These are phyloP conservation scores for Aethes cnicana DNA, from an alignment of 2,888 invertebrate species.

Conservation along the genomic window DNA sequence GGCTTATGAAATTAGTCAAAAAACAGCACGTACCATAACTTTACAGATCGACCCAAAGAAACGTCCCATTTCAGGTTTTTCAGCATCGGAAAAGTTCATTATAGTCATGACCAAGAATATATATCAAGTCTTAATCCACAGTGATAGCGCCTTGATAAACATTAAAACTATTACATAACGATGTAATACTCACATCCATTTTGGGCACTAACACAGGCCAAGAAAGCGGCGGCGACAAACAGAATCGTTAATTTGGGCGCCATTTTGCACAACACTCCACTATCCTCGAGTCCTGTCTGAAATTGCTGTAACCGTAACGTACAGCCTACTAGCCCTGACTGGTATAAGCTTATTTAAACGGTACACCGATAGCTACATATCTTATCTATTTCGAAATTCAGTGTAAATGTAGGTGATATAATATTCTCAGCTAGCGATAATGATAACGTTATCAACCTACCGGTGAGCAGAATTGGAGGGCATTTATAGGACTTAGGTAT, in stretches of 20 bases:
- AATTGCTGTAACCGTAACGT: constrained; percentile 31
- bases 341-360: constrained; percentile 51
- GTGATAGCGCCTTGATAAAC: no score
- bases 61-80: no score
- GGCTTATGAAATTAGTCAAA: no score
- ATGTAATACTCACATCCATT: not conserved
- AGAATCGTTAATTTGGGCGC: constrained; percentile 2
- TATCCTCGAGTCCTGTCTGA: constrained; percentile 34
- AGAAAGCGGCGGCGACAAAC: not conserved
- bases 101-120: no score
- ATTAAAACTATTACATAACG: constrained; percentile 12
- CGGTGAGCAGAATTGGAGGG: no score
- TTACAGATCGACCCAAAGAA: no score
- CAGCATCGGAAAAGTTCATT: no score
- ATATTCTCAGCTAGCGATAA: constrained; percentile 21
- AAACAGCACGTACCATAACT: no score
- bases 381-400: constrained; percentile 77
- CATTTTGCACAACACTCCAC: constrained; percentile 34
- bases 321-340: constrained; percentile 44
- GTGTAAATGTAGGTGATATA: constrained; percentile 64
- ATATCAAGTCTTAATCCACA: no score
- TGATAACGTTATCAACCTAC: not conserved
- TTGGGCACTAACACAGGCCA: constrained; percentile 10
- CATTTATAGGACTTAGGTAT: no score
- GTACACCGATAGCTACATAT: constrained; percentile 47